Base-by-base conservation (phyloP, 2,113 vertebrate species). In the Malurus cyaneus region DNA sequence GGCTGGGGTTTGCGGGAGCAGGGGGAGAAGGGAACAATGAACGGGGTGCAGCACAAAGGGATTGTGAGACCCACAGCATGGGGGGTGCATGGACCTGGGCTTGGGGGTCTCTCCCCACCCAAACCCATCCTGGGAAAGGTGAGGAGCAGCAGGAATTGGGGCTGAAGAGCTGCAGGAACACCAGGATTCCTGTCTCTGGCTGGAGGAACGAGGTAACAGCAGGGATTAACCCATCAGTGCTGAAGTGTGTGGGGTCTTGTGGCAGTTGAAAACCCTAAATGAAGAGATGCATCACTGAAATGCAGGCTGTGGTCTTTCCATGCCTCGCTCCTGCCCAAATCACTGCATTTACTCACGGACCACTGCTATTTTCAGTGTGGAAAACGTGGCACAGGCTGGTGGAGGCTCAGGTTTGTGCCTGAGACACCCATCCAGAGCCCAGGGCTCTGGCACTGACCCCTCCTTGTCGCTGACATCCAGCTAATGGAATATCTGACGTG, bases 61-160 rank as follows among this genome's bases (percentile, higher is more conserved):
- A 39, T 39, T 39, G 39, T 39, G 39, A 7, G 0, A 32, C n/a
- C 52, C 60, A 1, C 2, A 1, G 50, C 59, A 9, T 0, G 44
- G 18, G 10, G 21, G 34, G 18, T 59, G 67, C 39, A 32, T 24
- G 39, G 65, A n/a, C 39, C 17, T 53, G 69, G 29, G 25, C n/a
- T 41, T 3, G 9, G 1, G 3, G 29, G 39, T 39, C 29, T 28
- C 15, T 44, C 12, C 49, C 60, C 8, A 3, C 10, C 67, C 60
- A 24, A 4, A 7, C 3, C 1, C 0, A 8, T 6, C 31, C 21
- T 29, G 47, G 1, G 12, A n/a, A 8, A 20, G 16, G 73, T 31
- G 5, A 26, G 65, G 5, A 81, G 29, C 54, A 25, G 65, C 36
- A 2, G 62, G 46, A 41, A 9, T 7, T 25, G 23, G 1, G 23